A percentile compares a stretch with the other conserved stretches of the same genome.
These are phyloP conservation scores for Tenthredo amoena DNA, from an alignment of 2,888 invertebrate genomes.

Conservation along the genomic window DNA sequence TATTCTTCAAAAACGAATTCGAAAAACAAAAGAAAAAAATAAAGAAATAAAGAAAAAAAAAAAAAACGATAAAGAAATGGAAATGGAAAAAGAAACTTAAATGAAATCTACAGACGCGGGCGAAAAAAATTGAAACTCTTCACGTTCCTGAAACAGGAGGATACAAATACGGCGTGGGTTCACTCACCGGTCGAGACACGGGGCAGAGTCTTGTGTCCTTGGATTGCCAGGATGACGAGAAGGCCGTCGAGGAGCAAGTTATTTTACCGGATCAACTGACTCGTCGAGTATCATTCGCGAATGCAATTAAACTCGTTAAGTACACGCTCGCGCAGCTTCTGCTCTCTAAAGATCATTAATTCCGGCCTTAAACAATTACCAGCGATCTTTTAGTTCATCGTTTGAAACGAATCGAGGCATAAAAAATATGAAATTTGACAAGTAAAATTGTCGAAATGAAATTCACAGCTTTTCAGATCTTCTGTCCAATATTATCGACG, in stretches of 20 bases:
- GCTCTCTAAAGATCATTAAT: neutral
- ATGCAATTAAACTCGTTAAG: conserved; percentile 24
- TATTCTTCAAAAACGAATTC: neutral
- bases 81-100: too few species aligned
- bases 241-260: conserved; percentile 39
- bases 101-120: too few species aligned
- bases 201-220: conserved; percentile 55
- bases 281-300: neutral
- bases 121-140: neutral
- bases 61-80: neutral
- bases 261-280: conserved; percentile 32
- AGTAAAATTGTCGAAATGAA: neutral
- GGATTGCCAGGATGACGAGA: conserved; percentile 46
- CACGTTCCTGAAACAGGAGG: conserved; percentile 2
- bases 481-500: neutral
- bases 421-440: neutral
- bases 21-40: neutral
- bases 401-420: neutral
- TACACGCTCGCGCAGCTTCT: neutral
- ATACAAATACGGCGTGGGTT: conserved; percentile 67
- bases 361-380: neutral
- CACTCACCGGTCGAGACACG: conserved; percentile 71
- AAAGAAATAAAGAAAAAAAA: neutral
- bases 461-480: neutral
- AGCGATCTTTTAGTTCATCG: neutral